These are phyloP conservation scores for Drosophila planitibia DNA, from an alignment of 2,888 invertebrate species.

Conservation along the genomic window DNA sequence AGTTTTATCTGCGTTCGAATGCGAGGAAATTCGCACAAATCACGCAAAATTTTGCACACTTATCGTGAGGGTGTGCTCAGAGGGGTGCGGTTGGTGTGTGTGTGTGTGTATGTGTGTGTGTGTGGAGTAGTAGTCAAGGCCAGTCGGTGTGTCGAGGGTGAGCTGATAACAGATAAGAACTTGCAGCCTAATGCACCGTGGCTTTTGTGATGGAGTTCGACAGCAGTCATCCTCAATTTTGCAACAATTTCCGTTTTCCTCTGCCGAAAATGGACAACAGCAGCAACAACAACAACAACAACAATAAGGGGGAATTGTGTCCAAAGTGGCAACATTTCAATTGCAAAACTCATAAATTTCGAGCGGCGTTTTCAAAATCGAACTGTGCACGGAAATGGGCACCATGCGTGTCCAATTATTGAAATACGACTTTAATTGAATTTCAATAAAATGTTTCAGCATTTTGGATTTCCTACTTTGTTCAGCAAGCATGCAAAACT, in stretches of 20 bases:
- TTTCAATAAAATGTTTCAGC: conserved; percentile 81
- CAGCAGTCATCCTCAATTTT: conserved; percentile 53
- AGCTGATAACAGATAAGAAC: conserved; percentile 66
- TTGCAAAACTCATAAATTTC: conserved; percentile 82
- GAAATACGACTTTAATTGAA: conserved; percentile 85
- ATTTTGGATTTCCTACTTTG: conserved; percentile 60
- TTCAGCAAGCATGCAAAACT: conserved; percentile 16
- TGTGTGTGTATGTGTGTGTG: conserved; percentile 1
- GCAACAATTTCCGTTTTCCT: conserved; percentile 76
- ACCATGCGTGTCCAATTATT: conserved; percentile 85
- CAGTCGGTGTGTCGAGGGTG: conserved; percentile 31
- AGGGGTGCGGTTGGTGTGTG: conserved; percentile 35
- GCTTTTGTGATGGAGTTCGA: conserved; percentile 39
- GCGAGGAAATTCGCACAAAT: conserved; percentile 77
- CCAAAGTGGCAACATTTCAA: conserved; percentile 79
- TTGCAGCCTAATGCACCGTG: conserved; percentile 77
- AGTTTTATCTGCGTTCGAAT: conserved; percentile 60
- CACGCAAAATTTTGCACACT: conserved; percentile 80
- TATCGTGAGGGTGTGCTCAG: conserved; percentile 61
- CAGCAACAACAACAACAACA: conserved; percentile 21
- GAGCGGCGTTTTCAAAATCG: conserved; percentile 68
- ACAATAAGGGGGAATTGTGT: conserved; percentile 13
- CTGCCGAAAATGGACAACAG: conserved; percentile 43
- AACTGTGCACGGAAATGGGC: conserved; percentile 79
- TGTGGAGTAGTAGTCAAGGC: conserved; percentile 36